Evolutionary conservation across 2,888 invertebrate genomes (phyloP), one percentile per base, ranked within the genome.

Genomic region (Andrena dorsata): DNA sequence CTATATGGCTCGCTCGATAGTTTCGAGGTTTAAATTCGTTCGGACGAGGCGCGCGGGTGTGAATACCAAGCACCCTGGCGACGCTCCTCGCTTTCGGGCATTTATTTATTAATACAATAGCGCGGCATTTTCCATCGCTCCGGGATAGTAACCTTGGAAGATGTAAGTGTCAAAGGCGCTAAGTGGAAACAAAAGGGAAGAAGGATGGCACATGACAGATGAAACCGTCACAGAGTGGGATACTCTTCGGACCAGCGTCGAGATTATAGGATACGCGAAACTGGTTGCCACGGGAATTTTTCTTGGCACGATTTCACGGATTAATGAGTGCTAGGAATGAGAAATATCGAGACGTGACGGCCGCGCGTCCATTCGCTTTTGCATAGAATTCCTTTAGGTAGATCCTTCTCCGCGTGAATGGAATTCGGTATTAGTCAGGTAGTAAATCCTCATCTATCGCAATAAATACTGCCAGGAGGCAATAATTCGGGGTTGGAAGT

Each of bases 241-340:
- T 26, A 23, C 20, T 26, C 26, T 56, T 56, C 10, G 23, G 30
- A 6, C 66, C 32, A 23, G 23, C 51, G 53, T 49, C 35, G n/a
- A 68, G 2, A 16, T 56, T 56, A 56, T n/a, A 23, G n/a, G 16
- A 49, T 16, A 35, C 32, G 30, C 7, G 60, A 32, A 68, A 53
- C 68, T 16, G 68, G 68, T 35, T 32, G 13, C 13, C 41, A 13
- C 53, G 32, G 23, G 53, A 32, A 35, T 35, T 35, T 32, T 30
- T 68, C 68, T 28, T 32, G 53, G 32, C 53, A 23, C 35, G 20
- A 49, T 35, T 30, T 68, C 53, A 1, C 68, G 68, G 16, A 68
- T 35, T 56, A 53, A 16, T 53, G 23, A 16, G 53, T 30, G 23
- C 8, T 10, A 23, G 53, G 35, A 53, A 32, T 53, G 30, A 7